Percentiles rank a stretch among this genome's conserved stretches.
These are phyloP conservation scores for Adoxophyes honmai DNA, from an alignment of 1,140 invertebrate species.

Conservation along the genomic window DNA sequence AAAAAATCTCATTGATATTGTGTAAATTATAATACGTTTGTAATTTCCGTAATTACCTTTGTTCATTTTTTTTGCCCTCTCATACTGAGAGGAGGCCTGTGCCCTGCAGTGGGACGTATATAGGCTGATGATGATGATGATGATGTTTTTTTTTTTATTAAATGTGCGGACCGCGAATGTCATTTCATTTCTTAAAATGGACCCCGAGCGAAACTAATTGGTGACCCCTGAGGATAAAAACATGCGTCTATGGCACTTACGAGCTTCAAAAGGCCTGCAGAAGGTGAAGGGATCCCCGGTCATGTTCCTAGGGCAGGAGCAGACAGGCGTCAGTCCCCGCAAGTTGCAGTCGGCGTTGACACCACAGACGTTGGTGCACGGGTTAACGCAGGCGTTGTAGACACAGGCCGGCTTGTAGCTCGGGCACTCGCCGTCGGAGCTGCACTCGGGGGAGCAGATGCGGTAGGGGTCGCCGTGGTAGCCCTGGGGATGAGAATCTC, in stretches of 20 bases:
- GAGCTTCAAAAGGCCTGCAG: conserved; percentile 87
- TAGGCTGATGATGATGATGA: too few relatives aligned
- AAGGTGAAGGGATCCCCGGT: conserved; percentile 90
- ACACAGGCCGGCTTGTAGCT: conserved; percentile 86
- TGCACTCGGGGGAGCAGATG: conserved; percentile 87
- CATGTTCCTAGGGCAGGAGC: conserved; percentile 91
- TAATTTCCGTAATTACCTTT: too few relatives aligned
- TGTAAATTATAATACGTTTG: too few relatives aligned
- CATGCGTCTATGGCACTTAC: conserved; percentile 65
- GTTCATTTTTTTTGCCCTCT: too few relatives aligned
- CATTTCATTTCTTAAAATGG: too few relatives aligned
- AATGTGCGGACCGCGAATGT: too few relatives aligned
- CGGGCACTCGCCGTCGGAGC: conserved; percentile 85
- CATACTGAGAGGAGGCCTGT: too few relatives aligned
- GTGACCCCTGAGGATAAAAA: too few relatives aligned
- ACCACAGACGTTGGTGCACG: conserved; percentile 89
- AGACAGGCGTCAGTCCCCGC: conserved; percentile 86
- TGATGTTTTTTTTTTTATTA: too few relatives aligned
- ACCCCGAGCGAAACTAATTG: too few relatives aligned
- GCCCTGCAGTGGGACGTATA: too few relatives aligned
- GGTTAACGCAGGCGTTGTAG: conserved; percentile 88
- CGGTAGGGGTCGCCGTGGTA: conserved; percentile 86
- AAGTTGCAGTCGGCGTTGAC: conserved; percentile 88
- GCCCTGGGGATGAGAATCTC: conserved; percentile 64
- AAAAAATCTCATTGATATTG: too few relatives aligned